These are phyloP conservation scores for Ifrita kowaldi DNA, from an alignment of 2,113 vertebrate genomes.

Conservation along the genomic window DNA sequence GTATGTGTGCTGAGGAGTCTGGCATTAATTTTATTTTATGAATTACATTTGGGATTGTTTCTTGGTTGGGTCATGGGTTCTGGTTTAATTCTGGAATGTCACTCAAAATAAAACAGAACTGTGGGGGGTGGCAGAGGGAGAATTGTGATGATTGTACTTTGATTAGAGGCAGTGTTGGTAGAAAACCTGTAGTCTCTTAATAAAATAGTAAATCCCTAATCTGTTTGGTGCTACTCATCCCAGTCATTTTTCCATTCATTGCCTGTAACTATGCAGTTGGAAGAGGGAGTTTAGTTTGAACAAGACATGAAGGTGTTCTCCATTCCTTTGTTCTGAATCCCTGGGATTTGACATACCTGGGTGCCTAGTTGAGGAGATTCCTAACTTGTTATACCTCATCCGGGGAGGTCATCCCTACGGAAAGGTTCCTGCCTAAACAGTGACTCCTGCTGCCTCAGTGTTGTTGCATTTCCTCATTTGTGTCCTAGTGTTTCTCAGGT, in stretches of 20 bases:
- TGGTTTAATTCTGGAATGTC: conserved; percentile 25
- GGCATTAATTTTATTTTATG: conserved; percentile 2
- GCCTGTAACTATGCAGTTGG: neutral
- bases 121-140: neutral
- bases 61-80: neutral
- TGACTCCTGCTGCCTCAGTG: neutral
- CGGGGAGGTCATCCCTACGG: neutral
- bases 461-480: neutral
- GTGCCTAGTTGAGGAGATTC: neutral
- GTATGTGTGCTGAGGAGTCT: neutral
- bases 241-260: neutral
- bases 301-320: neutral
- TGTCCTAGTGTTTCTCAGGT: neutral
- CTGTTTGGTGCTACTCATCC: neutral
- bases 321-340: conserved; percentile 13
- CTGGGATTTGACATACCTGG: neutral
- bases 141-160: neutral
- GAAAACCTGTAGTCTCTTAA: neutral
- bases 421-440: neutral
- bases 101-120: neutral
- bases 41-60: conserved; percentile 12
- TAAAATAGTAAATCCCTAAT: neutral
- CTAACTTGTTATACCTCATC: neutral
- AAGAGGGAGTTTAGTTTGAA: neutral
- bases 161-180: neutral